Percentiles rank a stretch among this genome's conserved stretches.
phyloP scores from a whole-genome alignment of 37 sponge, comb jelly and placozoan species.

The Trichoplax adhaerens region DNA sequence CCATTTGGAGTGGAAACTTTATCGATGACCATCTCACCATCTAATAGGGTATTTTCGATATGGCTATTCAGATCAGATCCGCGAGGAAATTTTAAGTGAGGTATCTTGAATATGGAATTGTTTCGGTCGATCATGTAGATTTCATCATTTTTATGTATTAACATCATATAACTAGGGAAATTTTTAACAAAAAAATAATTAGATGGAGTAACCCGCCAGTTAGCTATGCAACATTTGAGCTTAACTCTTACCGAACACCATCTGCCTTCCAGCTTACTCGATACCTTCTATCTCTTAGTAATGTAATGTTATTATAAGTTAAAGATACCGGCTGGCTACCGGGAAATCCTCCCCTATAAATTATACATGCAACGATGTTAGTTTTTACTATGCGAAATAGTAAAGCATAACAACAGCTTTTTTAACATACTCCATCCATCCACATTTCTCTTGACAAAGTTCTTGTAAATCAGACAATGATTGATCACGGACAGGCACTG shows the following conservation, averaged over 20 bases:
- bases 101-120: constrained; percentile 49
- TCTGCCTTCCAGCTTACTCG: constrained; percentile 97
- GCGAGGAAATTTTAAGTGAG: constrained; percentile 41
- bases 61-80: constrained; percentile 19
- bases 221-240: not conserved
- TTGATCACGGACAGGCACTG: constrained; percentile 2
- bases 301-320: constrained; percentile 49
- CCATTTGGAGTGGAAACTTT: constrained; percentile 3
- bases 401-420: constrained; percentile 4
- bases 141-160: constrained; percentile 31
- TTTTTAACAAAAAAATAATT: too few relatives aligned
- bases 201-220: too few relatives aligned
- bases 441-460: constrained; percentile 39
- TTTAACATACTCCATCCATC: constrained; percentile 41
- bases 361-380: not conserved
- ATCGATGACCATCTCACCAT: constrained; percentile 23
- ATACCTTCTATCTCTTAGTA: constrained; percentile 53
- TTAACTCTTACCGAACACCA: constrained; percentile 61
- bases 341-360: constrained; percentile 42
- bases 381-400: not conserved
- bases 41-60: constrained; percentile 58
- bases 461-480: constrained; percentile 25
- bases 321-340: constrained; percentile 93
- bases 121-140: constrained; percentile 82
- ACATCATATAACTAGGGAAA: constrained; percentile 58